Evolutionary conservation across 2,113 vertebrate species (phyloP), one percentile per base, ranked within the genome.

Genomic region (Gymnocephalus cernua): DNA sequence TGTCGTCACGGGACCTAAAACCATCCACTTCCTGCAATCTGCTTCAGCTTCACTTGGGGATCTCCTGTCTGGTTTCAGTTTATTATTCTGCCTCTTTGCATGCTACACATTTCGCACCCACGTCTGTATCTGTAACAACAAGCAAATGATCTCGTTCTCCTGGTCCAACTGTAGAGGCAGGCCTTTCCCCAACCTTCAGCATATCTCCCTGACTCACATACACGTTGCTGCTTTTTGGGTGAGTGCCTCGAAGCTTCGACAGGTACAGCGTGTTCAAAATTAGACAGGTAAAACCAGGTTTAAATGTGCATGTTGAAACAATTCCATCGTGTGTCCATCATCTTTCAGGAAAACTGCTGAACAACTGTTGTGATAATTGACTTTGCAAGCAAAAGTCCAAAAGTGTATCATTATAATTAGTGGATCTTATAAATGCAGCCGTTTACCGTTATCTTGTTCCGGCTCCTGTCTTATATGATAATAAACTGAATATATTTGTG

Each of bases 141-240:
- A 74, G 69, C 76, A 51, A 80, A 83, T 74, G 21, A 89, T 77
- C 78, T 76, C 7, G 88, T 84, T 88, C 70, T 76, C 83, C 87
- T 80, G 77, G 84, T 86, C 77, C 76, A 58, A 63, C 78, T 13
- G 69, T 51, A 23, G 45, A 70, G 68, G 38, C 59, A 15, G 74
- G 86, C 35, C 67, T 50, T 45, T 48, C 41, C 64, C 58, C n/a
- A 15, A 65, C 62, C 71, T 66, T 59, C 75, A 62, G 23, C 13
- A 1, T 19, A 27, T 44, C 76, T 56, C 15, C 41, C 62, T 80
- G 75, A 82, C 80, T 88, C 80, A 73, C 1, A 19, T 23, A 53
- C 18, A 1, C 16, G 23, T n/a, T 4, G 41, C 63, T 18, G 51
- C n/a, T n/a, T 50, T 58, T 65, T 10, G 21, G 62, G 8, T 0